Percentiles rank a stretch among this genome's conserved stretches.
Conservation (phyloP, 2,888 invertebrate genomes). For the Diaphora mendica region DNA sequence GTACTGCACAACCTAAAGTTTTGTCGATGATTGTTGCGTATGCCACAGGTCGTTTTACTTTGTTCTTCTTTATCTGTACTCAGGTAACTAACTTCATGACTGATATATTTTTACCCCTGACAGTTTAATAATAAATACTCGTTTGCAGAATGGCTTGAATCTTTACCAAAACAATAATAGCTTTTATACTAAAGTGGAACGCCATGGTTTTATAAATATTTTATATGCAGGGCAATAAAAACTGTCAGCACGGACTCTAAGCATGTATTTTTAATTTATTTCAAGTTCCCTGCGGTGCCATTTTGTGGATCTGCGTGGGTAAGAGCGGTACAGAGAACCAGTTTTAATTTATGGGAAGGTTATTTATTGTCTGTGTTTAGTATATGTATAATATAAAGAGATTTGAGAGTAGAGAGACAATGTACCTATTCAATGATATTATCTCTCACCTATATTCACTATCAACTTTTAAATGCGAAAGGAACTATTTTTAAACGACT, state of each 20-base stretch:
- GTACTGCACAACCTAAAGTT: no score
- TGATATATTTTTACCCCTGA: no score
- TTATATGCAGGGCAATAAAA: conserved; percentile 8
- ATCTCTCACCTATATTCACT: no score
- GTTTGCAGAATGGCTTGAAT: background rate
- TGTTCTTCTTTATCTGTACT: no score
- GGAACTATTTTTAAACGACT: no score
- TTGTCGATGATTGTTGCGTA: no score
- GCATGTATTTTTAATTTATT: conserved; percentile 23
- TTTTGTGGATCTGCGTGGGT: conserved; percentile 4
- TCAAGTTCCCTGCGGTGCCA: conserved; percentile 15
- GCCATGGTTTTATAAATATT: background rate
- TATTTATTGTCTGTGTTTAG: background rate
- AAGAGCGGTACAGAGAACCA: conserved; percentile 6
- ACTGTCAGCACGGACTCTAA: conserved; percentile 1
- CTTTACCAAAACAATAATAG: background rate
- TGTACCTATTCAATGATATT: no score
- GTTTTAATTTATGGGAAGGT: conserved; percentile 14
- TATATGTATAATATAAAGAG: background rate
- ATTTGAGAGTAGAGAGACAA: no score
- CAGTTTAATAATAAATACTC: no score
- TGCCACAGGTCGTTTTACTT: no score
- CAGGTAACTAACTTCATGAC: no score
- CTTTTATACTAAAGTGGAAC: background rate
- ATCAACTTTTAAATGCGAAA: no score